These are phyloP conservation scores for Drosophila varians DNA, from an alignment of 1,140 invertebrate genomes.

Conservation along the genomic window DNA sequence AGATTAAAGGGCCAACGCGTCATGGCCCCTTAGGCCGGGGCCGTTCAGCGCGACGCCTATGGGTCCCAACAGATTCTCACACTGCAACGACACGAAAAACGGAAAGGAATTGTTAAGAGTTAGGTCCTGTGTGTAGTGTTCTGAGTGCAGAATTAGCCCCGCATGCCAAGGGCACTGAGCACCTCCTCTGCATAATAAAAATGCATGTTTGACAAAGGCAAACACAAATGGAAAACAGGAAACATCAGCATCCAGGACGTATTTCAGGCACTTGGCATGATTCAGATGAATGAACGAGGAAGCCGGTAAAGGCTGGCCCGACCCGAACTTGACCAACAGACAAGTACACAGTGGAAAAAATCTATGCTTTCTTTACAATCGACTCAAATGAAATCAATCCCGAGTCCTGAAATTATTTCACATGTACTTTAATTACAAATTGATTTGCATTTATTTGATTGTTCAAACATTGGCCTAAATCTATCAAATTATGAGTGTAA, in stretches of 20 bases:
- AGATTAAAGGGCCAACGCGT: conserved; percentile 84
- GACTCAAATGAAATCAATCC: too few relatives aligned
- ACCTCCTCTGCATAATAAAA: conserved; percentile 30
- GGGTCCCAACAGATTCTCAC: conserved; percentile 76
- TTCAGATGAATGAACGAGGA: conserved; percentile 16
- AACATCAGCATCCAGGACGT: conserved; percentile 16
- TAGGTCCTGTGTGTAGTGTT: background rate
- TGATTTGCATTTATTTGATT: too few relatives aligned
- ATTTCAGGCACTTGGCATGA: conserved; percentile 32
- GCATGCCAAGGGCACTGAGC: conserved; percentile 26
- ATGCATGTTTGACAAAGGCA: conserved; percentile 60
- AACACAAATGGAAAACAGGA: conserved; percentile 26
- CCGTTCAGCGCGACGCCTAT: conserved; percentile 84
- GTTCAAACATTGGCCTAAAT: too few relatives aligned
- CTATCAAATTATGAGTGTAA: too few relatives aligned
- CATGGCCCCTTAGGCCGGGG: conserved; percentile 84
- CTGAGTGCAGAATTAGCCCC: conserved; percentile 11
- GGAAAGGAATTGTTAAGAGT: background rate
- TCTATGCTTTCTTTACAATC: background rate
- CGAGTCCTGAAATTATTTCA: background rate
- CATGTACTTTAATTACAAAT: too few relatives aligned
- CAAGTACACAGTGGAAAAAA: conserved; percentile 4
- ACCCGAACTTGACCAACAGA: background rate
- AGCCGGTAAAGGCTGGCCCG: background rate
- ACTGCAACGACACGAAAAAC: conserved; percentile 51